A percentile compares a stretch with the other conserved stretches of the same genome.
Evolutionary conservation across 2,113 vertebrate genomes (phyloP).

Genomic region (Heterotis niloticus): DNA sequence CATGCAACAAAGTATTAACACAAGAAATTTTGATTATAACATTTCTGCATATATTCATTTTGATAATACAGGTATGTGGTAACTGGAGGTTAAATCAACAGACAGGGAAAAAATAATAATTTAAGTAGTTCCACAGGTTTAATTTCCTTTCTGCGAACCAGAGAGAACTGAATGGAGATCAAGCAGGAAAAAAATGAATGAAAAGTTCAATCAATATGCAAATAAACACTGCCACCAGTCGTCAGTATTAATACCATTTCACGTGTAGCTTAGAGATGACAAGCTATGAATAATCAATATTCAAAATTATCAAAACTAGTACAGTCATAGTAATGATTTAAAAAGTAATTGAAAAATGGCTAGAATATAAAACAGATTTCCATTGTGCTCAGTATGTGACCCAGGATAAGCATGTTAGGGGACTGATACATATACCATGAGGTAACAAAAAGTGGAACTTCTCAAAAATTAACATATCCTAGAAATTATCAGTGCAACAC

Average conservation of each 20-base stretch:
- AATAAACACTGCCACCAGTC: constrained; percentile 70
- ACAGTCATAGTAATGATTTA: constrained; percentile 69
- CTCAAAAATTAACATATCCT: constrained; percentile 31
- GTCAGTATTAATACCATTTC: constrained; percentile 65
- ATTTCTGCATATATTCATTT: too few species aligned
- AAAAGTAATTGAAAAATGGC: constrained; percentile 61
- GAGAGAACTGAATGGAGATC: constrained; percentile 70
- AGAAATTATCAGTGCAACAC: constrained; percentile 69
- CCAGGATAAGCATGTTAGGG: too few species aligned
- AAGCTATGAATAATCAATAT: constrained; percentile 67
- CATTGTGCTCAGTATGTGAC: constrained; percentile 30
- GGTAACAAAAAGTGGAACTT: constrained; percentile 40
- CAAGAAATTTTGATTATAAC: too few species aligned
- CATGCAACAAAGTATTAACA: too few species aligned
- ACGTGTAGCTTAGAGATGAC: constrained; percentile 56
- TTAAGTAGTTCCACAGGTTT: constrained; percentile 40
- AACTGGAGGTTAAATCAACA: too few species aligned
- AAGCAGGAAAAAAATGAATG: constrained; percentile 69
- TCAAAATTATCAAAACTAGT: constrained; percentile 64
- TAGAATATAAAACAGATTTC: constrained; percentile 68
- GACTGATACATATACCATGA: too few species aligned
- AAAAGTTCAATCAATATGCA: constrained; percentile 69
- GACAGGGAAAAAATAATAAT: too few species aligned
- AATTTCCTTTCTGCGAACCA: constrained; percentile 74
- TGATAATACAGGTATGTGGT: too few species aligned